Base-by-base conservation (phyloP, 2,113 vertebrate genomes). In the Vicugna pacos region DNA sequence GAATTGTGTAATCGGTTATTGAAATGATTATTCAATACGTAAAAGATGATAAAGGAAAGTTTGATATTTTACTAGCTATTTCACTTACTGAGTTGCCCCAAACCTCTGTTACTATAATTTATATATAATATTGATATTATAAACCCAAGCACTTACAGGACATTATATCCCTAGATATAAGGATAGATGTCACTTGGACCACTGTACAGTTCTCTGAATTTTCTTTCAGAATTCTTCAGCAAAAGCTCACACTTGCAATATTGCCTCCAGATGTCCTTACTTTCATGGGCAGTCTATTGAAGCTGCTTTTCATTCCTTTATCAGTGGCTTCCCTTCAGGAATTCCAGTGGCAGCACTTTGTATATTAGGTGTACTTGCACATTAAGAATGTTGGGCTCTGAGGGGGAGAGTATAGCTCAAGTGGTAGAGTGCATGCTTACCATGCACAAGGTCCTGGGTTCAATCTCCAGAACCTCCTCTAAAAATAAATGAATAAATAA, bases 1-100 rank as follows among this genome's bases (percentile, higher is more conserved):
- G 67, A 73, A 86, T 93, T 96, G 72, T 90, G 38, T 72, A 81
- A 32, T 52, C 94, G 65, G n/a, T 79, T 83, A 93, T 97, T 94
- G 24, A 80, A 96, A 95, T 75, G 0, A 50, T 82, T 76, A 92
- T 0, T 0, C 11, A 58, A 26, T 72, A 30, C 85, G 38, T 77
- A 80, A 92, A 97, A 91, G 24, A 69, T 70, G 24, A 70, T 24
- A 80, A 75, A 82, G 5, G 50, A 62, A 85, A 84, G 75, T 52
- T 48, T 94, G 50, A 83, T 2, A 32, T 24, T 94, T 19, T 91
- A 60, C 13, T 70, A 52, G 56, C 38, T 77, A 64, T 67, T 92
- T 73, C n/a, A 50, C 28, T 82, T 64, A 26, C 30, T 38, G 81
- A 96, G 92, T 92, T 6, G 92, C 46, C 50, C 86, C 81, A 94